Conservation (phyloP, 2,113 vertebrate genomes). For the Alligator mississippiensis region DNA sequence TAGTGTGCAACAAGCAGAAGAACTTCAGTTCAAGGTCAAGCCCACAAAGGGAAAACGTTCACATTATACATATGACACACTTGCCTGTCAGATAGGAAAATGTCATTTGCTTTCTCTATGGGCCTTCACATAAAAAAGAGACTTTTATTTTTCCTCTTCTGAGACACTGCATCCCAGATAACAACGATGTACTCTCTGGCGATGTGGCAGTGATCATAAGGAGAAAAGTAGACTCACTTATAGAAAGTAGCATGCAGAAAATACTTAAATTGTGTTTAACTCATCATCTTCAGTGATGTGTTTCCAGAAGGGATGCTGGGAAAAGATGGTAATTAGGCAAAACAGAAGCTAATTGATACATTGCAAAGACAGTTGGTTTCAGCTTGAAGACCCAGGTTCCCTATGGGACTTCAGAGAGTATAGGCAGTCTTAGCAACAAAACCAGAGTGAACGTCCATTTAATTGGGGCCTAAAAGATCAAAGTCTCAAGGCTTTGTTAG, state of each 20-base stretch:
- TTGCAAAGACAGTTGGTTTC: neutral
- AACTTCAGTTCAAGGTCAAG: neutral
- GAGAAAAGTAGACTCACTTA: neutral
- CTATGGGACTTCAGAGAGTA: neutral
- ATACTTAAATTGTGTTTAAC: fast-evolving
- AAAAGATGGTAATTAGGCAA: neutral
- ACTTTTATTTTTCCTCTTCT: neutral
- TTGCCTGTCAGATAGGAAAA: fast-evolving
- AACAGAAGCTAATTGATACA: fast-evolving
- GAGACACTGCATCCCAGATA: too few species aligned
- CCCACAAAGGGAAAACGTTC: neutral
- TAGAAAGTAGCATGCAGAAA: neutral
- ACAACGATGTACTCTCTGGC: fast-evolving
- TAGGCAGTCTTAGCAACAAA: neutral
- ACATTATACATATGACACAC: neutral
- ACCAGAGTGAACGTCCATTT: fast-evolving
- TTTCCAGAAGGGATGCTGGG: neutral
- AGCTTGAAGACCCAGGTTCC: neutral
- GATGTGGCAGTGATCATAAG: fast-evolving
- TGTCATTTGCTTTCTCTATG: neutral
- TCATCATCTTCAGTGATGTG: neutral
- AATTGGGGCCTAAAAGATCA: neutral
- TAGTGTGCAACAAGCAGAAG: fast-evolving
- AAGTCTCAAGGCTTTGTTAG: neutral
- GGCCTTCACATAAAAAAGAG: fast-evolving